Conservation (phyloP, 2,113 vertebrate genomes). For the Caloenas nicobarica region DNA sequence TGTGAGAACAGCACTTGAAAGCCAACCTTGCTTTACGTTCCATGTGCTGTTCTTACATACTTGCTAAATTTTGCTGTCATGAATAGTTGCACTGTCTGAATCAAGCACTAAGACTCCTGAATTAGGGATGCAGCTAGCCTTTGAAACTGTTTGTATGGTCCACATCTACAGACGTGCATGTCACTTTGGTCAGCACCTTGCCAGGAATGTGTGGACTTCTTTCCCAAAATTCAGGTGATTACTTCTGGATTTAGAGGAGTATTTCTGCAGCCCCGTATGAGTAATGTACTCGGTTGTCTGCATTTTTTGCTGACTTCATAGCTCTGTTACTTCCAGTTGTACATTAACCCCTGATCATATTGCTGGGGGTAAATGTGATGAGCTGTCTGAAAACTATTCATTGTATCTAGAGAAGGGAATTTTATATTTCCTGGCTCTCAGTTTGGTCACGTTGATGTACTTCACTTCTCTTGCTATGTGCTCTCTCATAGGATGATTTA, state of each 20-base stretch:
- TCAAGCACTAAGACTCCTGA: neutral
- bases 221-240: neutral
- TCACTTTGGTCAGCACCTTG: fast-evolving
- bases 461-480: neutral
- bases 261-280: neutral
- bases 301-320: neutral
- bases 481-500: neutral
- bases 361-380: slow-evolving; percentile 17
- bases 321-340: slow-evolving; percentile 30
- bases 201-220: neutral
- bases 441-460: neutral
- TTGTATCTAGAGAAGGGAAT: neutral
- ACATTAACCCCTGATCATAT: slow-evolving; percentile 20
- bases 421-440: neutral
- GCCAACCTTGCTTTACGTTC: neutral
- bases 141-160: neutral
- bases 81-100: neutral
- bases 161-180: fast-evolving
- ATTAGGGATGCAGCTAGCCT: neutral
- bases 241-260: neutral
- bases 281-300: neutral
- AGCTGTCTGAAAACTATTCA: slow-evolving; percentile 35
- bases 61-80: neutral
- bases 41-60: neutral
- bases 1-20: neutral